phyloP scores from a whole-genome alignment of 2,113 vertebrate genomes.

The Eurypyga helias region DNA sequence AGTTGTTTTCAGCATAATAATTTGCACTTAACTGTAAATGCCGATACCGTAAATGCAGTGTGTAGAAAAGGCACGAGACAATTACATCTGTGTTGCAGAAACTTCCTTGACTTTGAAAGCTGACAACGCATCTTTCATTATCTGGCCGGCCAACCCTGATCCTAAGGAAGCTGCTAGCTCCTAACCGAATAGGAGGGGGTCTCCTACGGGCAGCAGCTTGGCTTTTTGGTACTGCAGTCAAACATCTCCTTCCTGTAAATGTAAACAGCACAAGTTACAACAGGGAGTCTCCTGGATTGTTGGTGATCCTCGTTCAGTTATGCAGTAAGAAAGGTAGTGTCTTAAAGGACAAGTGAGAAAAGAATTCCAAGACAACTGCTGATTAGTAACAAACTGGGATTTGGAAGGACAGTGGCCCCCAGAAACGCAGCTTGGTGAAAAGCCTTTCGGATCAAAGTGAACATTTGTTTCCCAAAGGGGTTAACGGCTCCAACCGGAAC shows the following conservation, averaged over 20 bases:
- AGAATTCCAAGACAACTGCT: not conserved
- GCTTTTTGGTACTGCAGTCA: constrained; percentile 17
- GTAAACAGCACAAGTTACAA: not conserved
- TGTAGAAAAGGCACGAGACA: constrained; percentile 71
- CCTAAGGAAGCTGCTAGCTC: not conserved
- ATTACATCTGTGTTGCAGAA: constrained; percentile 27
- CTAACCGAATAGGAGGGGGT: not conserved
- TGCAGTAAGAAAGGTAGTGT: constrained; percentile 23
- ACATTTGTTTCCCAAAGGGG: not conserved
- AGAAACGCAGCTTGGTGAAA: not conserved
- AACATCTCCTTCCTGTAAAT: not conserved
- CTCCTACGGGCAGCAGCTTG: not conserved
- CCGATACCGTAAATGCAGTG: constrained; percentile 27
- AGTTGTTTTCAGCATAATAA: not conserved
- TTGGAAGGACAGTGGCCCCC: not conserved
- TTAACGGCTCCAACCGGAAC: not conserved
- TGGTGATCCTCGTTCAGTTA: not conserved
- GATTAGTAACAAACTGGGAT: not conserved
- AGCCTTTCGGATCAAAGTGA: not conserved
- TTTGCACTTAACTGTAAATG: constrained; percentile 64
- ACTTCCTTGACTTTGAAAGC: constrained; percentile 36
- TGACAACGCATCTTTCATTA: not conserved
- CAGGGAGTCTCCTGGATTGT: not conserved
- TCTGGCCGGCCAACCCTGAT: not conserved
- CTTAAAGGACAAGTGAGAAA: constrained; percentile 9